Evolutionary conservation across 1,140 invertebrate species (phyloP).

Genomic region (Aphelenchoides besseyi): DNA sequence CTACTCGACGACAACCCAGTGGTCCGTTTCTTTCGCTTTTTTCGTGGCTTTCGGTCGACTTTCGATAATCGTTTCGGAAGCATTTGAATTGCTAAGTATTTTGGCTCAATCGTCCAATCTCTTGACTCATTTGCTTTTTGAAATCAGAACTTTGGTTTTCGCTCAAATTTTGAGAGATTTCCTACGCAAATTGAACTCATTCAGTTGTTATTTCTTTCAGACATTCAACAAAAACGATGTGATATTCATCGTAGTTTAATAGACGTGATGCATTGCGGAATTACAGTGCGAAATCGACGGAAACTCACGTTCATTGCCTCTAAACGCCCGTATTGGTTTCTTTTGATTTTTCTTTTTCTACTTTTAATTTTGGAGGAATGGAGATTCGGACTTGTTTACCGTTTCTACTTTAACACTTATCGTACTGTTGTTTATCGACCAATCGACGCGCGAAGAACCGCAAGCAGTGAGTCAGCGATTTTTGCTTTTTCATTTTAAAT

Average conservation of each 20-base stretch:
- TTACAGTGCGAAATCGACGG: conserved; percentile 48
- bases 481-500: too few relatives aligned
- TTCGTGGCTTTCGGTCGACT: not conserved
- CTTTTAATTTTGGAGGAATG: too few relatives aligned
- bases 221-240: conserved; percentile 2
- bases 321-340: too few relatives aligned
- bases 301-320: conserved; percentile 52
- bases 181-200: too few relatives aligned
- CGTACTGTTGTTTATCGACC: not conserved
- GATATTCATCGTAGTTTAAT: conserved; percentile 31
- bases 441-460: not conserved
- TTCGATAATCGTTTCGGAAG: not conserved
- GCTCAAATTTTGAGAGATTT: too few relatives aligned
- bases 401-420: conserved; percentile 39
- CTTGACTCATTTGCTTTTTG: not conserved
- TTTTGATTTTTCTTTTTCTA: too few relatives aligned
- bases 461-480: too few relatives aligned
- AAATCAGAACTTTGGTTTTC: not conserved
- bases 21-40: not conserved
- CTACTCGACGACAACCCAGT: too few relatives aligned
- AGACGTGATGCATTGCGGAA: conserved; percentile 44
- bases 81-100: not conserved
- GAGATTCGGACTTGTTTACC: conserved; percentile 57
- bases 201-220: not conserved
- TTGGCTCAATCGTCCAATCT: not conserved